Base-by-base conservation (phyloP, 2,113 vertebrate genomes). In the Pardalotus punctatus region DNA sequence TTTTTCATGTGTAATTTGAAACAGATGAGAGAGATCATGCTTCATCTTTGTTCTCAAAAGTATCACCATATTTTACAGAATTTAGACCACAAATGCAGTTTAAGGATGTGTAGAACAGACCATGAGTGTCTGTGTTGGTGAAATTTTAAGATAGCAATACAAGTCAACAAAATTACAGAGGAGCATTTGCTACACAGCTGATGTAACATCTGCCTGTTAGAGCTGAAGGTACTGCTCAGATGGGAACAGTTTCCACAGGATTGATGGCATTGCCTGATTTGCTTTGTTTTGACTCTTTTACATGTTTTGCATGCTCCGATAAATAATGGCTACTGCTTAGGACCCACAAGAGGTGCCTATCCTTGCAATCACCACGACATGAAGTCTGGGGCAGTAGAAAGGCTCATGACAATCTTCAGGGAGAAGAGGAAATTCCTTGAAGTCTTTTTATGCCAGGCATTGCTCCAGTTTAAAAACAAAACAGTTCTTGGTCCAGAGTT, bases 31-130 rank as follows among this genome's bases (percentile, higher is more conserved):
- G 24, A 51, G 53, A 36, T 73, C 64, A 62, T 82, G 43, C 29
- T 81, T n/a, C 56, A 36, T 86, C 50, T 96, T 83, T 77, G 57
- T 50, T 93, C 81, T 87, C 95, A 74, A 94, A 88, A 93, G 51
- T 70, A 67, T 35, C 29, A 27, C 22, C 19, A 1, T 33, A 38
- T 23, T 91, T 76, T 48, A 64, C 12, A 88, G 51, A 86, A 91
- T 58, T 66, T 90, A 85, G 69, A 47, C 10, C 61, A 36, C 20
- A 67, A 86, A 89, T 50, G 14, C 18, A 47, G 56, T 90, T 88
- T 11, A 28, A 47, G 27, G 64, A 4, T 21, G 50, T 40, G 14
- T 24, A 65, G 29, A 64, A 61, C 24, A 5, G 50, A 83, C 36
- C 9, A 7, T 5, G 18, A 35, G 7, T 36, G 14, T 64, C 14